Conservation (phyloP, 2,797 vertebrate species). For the Morelia viridis region DNA sequence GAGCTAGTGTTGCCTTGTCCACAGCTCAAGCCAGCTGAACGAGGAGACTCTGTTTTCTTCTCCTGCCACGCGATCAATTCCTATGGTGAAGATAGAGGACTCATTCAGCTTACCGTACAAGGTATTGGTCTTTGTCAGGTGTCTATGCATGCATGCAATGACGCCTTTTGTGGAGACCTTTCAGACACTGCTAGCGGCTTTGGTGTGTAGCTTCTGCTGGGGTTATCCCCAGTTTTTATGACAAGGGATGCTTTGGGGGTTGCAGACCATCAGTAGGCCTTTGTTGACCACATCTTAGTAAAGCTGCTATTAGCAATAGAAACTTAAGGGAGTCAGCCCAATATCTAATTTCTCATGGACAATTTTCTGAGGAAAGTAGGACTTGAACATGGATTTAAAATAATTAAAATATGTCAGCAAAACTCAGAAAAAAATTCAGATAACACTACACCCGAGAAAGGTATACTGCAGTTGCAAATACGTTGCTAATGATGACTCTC, state of each 20-base stretch:
- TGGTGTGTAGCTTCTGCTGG: too few relatives aligned
- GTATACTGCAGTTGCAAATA: background rate
- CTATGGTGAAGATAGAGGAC: constrained; percentile 92
- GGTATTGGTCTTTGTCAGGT: constrained; percentile 69
- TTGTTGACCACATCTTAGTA: background rate
- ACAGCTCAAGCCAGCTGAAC: constrained; percentile 94
- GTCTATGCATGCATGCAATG: too few relatives aligned
- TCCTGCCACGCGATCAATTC: constrained; percentile 98
- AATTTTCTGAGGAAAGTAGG: background rate
- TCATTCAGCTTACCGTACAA: constrained; percentile 98
- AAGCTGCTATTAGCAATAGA: background rate
- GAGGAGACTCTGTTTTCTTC: constrained; percentile 97
- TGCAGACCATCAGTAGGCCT: background rate
- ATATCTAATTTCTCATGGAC: background rate
- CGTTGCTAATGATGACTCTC: background rate
- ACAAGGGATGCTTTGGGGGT: background rate
- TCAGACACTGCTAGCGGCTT: background rate
- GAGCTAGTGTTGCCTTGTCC: background rate
- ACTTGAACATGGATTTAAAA: background rate
- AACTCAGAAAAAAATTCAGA: background rate
- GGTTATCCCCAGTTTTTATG: background rate
- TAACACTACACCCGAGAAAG: background rate
- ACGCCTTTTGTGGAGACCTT: too few relatives aligned
- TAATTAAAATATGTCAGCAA: background rate
- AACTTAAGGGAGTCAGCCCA: background rate